phyloP scores from a whole-genome alignment of 2,797 vertebrate species.

The Protosalanx chinensis region DNA sequence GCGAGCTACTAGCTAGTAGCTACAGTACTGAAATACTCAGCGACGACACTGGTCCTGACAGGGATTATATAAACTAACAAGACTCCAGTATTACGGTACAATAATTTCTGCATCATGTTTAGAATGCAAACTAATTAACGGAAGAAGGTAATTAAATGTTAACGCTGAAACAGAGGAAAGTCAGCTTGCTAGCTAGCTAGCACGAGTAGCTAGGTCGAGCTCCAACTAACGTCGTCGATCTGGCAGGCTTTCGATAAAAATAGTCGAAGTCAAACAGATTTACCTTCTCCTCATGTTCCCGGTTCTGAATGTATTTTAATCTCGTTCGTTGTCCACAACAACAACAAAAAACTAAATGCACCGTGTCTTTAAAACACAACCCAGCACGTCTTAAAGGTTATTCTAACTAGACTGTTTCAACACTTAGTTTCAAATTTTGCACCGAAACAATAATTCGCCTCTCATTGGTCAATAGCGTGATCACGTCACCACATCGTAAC shows the following conservation, averaged over 20 bases:
- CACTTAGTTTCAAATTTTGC: conserved; percentile 48
- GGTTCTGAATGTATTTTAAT: not conserved
- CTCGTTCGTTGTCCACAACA: not conserved
- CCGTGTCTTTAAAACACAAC: not conserved
- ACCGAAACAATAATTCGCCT: not conserved
- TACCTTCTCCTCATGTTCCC: conserved; percentile 74
- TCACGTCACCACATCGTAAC: not conserved
- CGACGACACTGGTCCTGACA: too few relatives aligned
- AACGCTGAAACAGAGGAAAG: not conserved
- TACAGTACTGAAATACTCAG: not conserved
- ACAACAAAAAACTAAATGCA: not conserved
- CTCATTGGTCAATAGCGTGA: conserved; percentile 34
- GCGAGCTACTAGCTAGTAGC: not conserved
- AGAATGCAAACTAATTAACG: too few relatives aligned
- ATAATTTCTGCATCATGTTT: too few relatives aligned
- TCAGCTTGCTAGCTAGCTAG: not conserved
- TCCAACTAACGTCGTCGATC: too few relatives aligned
- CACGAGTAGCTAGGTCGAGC: not conserved
- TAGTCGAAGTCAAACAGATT: conserved; percentile 13
- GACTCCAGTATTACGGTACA: too few relatives aligned
- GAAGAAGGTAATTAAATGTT: not conserved
- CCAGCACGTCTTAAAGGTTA: not conserved
- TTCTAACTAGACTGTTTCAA: not conserved
- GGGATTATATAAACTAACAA: too few relatives aligned
- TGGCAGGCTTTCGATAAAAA: too few relatives aligned